phyloP scores from a whole-genome alignment of 2,113 vertebrate genomes.

The Cryptomyrus ogoouensis region DNA sequence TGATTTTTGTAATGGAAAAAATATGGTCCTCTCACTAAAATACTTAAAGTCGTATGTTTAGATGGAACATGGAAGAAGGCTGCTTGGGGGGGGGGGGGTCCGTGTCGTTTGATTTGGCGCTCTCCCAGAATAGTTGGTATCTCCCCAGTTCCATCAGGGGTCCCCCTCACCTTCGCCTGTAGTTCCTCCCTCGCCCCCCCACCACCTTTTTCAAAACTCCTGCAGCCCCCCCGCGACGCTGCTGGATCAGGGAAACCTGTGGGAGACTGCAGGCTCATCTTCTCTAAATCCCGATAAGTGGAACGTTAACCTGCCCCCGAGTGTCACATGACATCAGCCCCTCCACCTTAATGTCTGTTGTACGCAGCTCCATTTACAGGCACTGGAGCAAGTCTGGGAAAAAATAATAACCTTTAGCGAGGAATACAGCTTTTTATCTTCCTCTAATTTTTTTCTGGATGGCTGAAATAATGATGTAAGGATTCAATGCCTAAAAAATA shows the following conservation, averaged over 20 bases:
- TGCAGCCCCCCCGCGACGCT: no score
- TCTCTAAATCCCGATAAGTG: no score
- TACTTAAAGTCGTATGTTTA: background rate
- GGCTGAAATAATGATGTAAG: background rate
- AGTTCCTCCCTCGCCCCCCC: no score
- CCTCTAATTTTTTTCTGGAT: background rate
- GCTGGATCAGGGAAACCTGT: no score
- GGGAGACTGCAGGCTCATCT: no score
- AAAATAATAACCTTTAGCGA: no score
- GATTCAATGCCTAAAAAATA: background rate
- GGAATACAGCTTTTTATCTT: background rate
- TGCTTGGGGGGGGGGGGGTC: background rate
- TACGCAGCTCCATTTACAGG: no score
- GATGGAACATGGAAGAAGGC: background rate
- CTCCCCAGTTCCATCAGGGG: background rate
- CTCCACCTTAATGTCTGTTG: no score
- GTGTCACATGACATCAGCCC: no score
- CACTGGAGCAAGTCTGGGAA: no score
- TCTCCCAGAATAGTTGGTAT: background rate
- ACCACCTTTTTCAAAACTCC: background rate
- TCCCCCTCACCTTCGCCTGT: background rate
- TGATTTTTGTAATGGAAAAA: background rate
- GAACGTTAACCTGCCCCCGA: no score
- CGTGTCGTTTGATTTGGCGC: background rate
- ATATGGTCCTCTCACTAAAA: background rate